Conservation (phyloP, 1,140 invertebrate species). For the Neocloeon triangulifer region DNA sequence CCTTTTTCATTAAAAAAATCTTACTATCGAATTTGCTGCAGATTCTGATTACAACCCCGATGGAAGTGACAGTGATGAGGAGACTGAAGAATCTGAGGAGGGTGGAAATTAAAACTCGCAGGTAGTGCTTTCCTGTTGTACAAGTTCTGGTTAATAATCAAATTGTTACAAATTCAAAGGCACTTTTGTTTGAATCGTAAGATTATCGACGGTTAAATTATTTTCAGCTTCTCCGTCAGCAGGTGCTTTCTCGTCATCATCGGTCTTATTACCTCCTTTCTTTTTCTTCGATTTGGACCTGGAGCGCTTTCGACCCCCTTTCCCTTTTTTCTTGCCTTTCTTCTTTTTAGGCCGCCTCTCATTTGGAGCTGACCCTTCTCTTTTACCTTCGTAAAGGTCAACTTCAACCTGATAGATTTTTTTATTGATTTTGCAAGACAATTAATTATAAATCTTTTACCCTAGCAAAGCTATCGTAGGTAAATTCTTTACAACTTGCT, state of each 20-base stretch:
- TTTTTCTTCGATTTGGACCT: slow-evolving; percentile 11
- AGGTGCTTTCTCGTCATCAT: no score
- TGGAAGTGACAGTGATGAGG: not conserved
- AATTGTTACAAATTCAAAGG: no score
- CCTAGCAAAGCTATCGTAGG: slow-evolving; percentile 20
- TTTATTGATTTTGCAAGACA: no score
- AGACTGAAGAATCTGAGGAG: no score
- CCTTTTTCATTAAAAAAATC: not conserved
- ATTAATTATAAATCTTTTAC: not conserved
- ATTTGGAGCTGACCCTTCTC: not conserved
- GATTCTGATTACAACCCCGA: not conserved
- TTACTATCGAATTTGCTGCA: no score
- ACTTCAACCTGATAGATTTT: no score
- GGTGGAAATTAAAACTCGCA: not conserved
- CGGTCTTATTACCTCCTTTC: not conserved
- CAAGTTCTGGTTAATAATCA: no score
- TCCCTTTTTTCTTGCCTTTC: slow-evolving; percentile 11
- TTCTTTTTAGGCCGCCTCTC: slow-evolving; percentile 4
- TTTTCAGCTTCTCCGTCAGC: no score
- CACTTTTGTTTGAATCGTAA: no score
- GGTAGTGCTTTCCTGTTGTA: no score
- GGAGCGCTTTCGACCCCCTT: not conserved
- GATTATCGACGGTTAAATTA: no score
- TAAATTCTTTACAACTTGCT: slow-evolving; percentile 23
- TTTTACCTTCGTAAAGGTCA: no score